A percentile compares a stretch with the other conserved stretches of the same genome.
Conservation (phyloP, 2,888 invertebrate species). For the Mesorhabditis belari region DNA sequence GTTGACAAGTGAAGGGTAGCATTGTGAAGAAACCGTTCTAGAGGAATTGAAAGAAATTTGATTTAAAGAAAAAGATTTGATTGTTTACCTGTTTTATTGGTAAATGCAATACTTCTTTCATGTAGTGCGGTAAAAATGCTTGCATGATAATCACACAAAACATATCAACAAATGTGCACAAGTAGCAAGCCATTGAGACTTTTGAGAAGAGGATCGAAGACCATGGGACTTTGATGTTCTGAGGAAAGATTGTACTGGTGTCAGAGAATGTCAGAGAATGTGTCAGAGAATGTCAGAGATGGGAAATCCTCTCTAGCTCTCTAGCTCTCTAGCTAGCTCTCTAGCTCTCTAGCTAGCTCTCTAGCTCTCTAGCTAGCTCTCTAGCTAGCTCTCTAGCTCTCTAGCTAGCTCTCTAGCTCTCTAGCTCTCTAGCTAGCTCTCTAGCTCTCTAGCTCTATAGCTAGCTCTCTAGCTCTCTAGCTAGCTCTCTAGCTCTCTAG, state of each 20-base stretch:
- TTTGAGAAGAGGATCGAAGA: background rate
- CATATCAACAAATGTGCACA: background rate
- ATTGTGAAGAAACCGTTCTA: background rate
- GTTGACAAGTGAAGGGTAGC: background rate
- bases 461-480: too few species aligned
- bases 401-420: too few species aligned
- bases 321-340: background rate
- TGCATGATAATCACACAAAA: background rate
- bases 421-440: too few species aligned
- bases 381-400: too few species aligned
- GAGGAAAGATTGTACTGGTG: background rate
- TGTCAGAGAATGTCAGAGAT: background rate
- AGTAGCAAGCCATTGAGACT: background rate
- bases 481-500: too few species aligned
- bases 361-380: constrained; percentile 31
- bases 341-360: background rate
- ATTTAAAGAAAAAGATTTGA: background rate
- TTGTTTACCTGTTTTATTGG: background rate
- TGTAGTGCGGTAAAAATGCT: background rate
- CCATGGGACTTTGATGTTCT: background rate
- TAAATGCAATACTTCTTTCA: background rate
- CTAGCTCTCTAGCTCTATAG: too few species aligned
- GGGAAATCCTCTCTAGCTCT: background rate
- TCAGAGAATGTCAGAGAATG: background rate
- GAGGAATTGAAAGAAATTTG: background rate